A percentile compares a stretch with the other conserved stretches of the same genome.
These are phyloP conservation scores for Podarcis raffonei DNA, from an alignment of 2,113 vertebrate species.

Conservation along the genomic window DNA sequence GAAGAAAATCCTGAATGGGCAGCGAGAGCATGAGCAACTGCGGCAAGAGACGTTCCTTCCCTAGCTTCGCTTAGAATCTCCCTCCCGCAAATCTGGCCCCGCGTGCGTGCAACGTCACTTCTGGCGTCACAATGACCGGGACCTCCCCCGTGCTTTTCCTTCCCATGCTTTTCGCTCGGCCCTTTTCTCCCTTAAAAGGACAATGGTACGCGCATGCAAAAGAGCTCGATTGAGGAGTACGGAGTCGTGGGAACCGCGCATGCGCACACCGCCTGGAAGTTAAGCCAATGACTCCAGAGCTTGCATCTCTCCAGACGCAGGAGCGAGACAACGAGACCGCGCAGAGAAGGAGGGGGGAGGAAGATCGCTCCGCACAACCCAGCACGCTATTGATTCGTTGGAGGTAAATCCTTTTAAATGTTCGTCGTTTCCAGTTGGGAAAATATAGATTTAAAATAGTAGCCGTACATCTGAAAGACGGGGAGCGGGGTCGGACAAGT, in stretches of 20 bases:
- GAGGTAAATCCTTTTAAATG: neutral
- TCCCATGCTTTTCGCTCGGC: constrained; percentile 47
- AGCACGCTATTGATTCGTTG: neutral
- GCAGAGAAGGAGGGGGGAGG: neutral
- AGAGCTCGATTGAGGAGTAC: constrained; percentile 84
- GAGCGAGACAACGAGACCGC: constrained; percentile 54
- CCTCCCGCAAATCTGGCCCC: neutral
- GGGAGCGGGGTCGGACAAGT: neutral
- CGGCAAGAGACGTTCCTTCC: too few relatives aligned
- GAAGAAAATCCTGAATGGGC: neutral
- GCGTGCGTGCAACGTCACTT: neutral
- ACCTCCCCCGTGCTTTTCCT: neutral
- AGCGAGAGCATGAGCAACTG: neutral
- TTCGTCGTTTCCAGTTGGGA: neutral
- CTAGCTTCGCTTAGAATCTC: neutral
- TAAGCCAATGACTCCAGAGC: neutral
- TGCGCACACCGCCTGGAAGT: constrained; percentile 70
- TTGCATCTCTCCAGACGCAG: constrained; percentile 45
- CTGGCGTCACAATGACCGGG: constrained; percentile 7
- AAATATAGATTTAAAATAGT: neutral
- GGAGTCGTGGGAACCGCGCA: constrained; percentile 80
- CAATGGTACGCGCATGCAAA: constrained; percentile 78
- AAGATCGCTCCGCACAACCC: neutral
- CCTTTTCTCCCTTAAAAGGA: constrained; percentile 86
- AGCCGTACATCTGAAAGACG: rapidly evolving